A percentile compares a stretch with the other conserved stretches of the same genome.
phyloP scores from a whole-genome alignment of 2,888 invertebrate genomes.

The Drepana falcataria region DNA sequence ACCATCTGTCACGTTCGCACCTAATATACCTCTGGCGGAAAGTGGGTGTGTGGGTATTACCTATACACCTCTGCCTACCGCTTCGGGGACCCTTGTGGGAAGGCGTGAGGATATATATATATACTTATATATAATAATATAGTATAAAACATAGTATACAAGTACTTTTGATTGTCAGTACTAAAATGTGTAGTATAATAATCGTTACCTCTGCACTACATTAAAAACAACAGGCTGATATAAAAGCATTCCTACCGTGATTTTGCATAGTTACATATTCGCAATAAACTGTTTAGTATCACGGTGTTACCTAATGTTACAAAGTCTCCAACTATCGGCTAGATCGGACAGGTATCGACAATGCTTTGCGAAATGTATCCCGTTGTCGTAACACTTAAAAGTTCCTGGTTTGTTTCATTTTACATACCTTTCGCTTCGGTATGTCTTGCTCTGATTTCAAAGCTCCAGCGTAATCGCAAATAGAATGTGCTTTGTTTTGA shows the following conservation, averaged over 20 bases:
- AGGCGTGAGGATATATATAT: too few relatives aligned
- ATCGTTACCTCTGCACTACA: too few relatives aligned
- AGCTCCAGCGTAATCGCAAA: background rate
- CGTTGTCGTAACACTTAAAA: conserved; percentile 17
- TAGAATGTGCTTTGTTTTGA: background rate
- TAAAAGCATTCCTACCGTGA: background rate
- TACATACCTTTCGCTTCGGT: conserved; percentile 16
- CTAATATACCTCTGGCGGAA: too few relatives aligned
- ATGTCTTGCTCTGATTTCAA: conserved; percentile 4
- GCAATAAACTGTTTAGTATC: background rate
- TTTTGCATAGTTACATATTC: background rate
- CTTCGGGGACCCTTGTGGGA: too few relatives aligned
- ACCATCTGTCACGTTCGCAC: too few relatives aligned
- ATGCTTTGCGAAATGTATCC: conserved; percentile 37
- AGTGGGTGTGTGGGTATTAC: too few relatives aligned
- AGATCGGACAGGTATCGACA: conserved; percentile 26
- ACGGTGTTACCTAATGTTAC: conserved; percentile 25
- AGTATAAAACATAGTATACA: too few relatives aligned
- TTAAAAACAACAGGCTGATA: too few relatives aligned
- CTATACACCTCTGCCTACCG: too few relatives aligned
- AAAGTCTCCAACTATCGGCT: conserved; percentile 20
- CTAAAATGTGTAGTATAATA: too few relatives aligned
- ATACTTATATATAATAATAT: too few relatives aligned
- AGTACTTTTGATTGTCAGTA: too few relatives aligned
- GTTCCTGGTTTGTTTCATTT: conserved; percentile 41